phyloP scores from a whole-genome alignment of 2,797 vertebrate genomes.

The Pristis pectinata region DNA sequence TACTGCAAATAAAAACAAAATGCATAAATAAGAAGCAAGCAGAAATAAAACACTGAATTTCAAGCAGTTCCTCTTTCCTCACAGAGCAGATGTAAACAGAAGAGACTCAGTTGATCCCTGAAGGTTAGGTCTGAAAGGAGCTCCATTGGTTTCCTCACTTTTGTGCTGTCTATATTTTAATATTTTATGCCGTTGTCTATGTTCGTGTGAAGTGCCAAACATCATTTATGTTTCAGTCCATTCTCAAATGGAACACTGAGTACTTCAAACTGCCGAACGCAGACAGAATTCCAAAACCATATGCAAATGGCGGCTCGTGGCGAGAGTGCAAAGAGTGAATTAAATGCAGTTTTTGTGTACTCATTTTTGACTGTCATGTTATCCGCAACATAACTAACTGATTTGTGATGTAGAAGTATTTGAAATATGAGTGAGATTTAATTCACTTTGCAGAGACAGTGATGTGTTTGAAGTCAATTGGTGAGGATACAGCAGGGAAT shows the following conservation, averaged over 20 bases:
- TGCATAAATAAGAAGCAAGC: not conserved
- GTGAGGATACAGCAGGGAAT: slow-evolving; percentile 35
- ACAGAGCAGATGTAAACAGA: slow-evolving; percentile 20
- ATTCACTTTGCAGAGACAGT: slow-evolving; percentile 64
- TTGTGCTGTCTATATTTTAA: slow-evolving; percentile 75
- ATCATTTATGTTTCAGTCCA: slow-evolving; percentile 80
- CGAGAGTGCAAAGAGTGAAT: slow-evolving; percentile 61
- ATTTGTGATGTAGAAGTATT: slow-evolving; percentile 67
- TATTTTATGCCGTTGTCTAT: slow-evolving; percentile 90
- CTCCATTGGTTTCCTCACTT: slow-evolving; percentile 66
- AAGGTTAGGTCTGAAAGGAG: slow-evolving; percentile 66
- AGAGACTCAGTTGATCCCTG: slow-evolving; percentile 52
- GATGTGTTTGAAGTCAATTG: slow-evolving; percentile 49
- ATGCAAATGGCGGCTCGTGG: slow-evolving; percentile 30
- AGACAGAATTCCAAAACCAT: slow-evolving; percentile 31
- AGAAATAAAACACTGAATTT: not conserved
- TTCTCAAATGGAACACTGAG: slow-evolving; percentile 64
- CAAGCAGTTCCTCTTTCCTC: not conserved
- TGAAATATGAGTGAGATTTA: slow-evolving; percentile 51
- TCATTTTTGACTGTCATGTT: slow-evolving; percentile 74
- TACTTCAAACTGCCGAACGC: slow-evolving; percentile 56
- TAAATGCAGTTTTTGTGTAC: slow-evolving; percentile 95
- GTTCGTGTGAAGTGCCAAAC: slow-evolving; percentile 71
- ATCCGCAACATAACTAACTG: slow-evolving; percentile 62
- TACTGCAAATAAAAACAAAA: not conserved